Evolutionary conservation across 2,113 vertebrate genomes (phyloP).

Genomic region (Sorex fumeus): DNA sequence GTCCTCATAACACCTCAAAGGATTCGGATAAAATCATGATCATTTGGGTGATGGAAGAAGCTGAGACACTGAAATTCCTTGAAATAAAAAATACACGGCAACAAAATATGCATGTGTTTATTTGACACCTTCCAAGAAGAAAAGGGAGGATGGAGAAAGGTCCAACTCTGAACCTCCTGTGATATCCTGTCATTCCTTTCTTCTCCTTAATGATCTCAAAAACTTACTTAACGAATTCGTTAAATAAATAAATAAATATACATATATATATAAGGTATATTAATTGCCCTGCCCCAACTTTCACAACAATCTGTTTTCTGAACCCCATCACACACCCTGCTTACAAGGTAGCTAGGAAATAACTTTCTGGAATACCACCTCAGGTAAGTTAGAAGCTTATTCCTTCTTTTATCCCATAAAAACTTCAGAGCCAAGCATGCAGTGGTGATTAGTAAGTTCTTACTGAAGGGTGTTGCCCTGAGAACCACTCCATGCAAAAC

Average conservation of each 20-base stretch:
- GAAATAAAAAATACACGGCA: neutral
- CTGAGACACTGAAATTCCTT: neutral
- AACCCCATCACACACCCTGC: too few species aligned
- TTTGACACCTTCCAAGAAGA: neutral
- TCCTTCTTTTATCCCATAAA: neutral
- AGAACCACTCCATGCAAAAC: neutral
- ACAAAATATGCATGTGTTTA: neutral
- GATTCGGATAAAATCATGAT: neutral
- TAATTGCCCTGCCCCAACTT: too few species aligned
- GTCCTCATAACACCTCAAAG: neutral
- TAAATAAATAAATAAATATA: too few species aligned
- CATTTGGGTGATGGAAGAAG: neutral
- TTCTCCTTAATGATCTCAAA: neutral
- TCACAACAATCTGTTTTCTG: too few species aligned
- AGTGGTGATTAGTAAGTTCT: neutral
- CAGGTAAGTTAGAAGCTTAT: neutral
- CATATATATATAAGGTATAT: too few species aligned
- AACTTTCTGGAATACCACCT: neutral
- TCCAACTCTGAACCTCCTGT: fast-evolving
- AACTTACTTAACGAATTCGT: too few species aligned
- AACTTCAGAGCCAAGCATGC: neutral
- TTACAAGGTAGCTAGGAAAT: neutral
- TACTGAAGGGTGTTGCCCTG: neutral
- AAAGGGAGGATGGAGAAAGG: too few species aligned
- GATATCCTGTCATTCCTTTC: neutral